Evolutionary conservation across 1,140 invertebrate species (phyloP).

Genomic region (Euschistus heros): DNA sequence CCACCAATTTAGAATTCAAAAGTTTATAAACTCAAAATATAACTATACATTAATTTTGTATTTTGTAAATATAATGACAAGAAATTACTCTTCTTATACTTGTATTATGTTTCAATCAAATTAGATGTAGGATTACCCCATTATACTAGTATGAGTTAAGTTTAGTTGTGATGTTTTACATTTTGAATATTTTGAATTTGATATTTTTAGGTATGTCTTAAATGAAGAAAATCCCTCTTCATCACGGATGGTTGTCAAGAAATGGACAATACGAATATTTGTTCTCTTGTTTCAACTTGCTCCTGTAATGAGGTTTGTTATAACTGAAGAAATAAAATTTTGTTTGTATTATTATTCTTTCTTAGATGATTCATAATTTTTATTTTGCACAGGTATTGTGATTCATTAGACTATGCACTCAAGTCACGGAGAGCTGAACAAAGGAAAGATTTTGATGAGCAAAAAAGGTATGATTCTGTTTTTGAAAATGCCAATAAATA

Average conservation of each 20-base stretch:
- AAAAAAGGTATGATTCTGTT: constrained; percentile 30
- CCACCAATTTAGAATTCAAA: too few relatives aligned
- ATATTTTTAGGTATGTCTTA: constrained; percentile 31
- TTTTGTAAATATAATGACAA: too few relatives aligned
- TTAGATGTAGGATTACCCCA: background rate
- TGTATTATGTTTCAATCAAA: too few relatives aligned
- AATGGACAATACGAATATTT: constrained; percentile 43
- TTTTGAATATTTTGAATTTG: background rate
- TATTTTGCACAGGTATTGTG: constrained; percentile 39
- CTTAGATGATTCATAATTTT: background rate
- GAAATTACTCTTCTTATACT: too few relatives aligned
- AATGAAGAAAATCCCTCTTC: constrained; percentile 32
- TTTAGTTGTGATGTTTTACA: background rate
- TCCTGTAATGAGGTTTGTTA: constrained; percentile 41
- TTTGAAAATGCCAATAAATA: too few relatives aligned
- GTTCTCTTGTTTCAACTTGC: constrained; percentile 52
- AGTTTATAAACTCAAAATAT: too few relatives aligned
- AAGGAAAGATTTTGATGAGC: constrained; percentile 36
- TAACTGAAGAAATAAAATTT: background rate
- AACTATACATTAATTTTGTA: too few relatives aligned
- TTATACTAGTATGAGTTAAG: background rate
- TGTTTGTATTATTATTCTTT: background rate
- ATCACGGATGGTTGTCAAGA: constrained; percentile 32
- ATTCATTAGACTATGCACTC: constrained; percentile 49
- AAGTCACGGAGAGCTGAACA: constrained; percentile 40